Percentiles rank a stretch among this genome's conserved stretches.
Conservation (phyloP, 2,797 vertebrate species). For the Spinus olivaceus region DNA sequence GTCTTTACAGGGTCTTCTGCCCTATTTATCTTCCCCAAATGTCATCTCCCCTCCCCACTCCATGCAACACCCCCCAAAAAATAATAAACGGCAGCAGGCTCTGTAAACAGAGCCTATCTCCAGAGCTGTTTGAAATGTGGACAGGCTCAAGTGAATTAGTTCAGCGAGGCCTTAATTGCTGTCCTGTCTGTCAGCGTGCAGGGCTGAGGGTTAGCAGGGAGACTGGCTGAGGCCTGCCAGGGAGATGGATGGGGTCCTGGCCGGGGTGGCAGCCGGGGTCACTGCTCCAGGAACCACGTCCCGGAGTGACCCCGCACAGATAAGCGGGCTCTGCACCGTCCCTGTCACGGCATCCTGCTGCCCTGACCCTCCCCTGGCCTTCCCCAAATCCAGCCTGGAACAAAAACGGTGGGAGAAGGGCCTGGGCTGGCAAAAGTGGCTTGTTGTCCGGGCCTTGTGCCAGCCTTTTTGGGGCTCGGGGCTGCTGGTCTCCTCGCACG, state of each 20-base stretch:
- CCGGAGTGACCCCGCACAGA: constrained; percentile 25
- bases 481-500: fast-evolving
- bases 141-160: constrained; percentile 68
- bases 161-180: constrained; percentile 57
- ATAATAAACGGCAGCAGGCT: constrained; percentile 44
- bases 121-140: constrained; percentile 60
- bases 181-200: constrained; percentile 63
- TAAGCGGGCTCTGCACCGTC: not conserved
- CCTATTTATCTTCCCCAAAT: constrained; percentile 36
- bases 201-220: constrained; percentile 48
- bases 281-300: constrained; percentile 43
- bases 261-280: constrained; percentile 53
- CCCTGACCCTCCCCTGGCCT: not conserved
- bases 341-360: not conserved
- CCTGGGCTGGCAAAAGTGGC: not conserved
- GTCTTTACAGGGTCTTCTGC: constrained; percentile 24
- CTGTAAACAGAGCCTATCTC: constrained; percentile 59
- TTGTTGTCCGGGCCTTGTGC: fast-evolving
- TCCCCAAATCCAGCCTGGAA: not conserved
- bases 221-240: not conserved
- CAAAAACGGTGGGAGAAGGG: not conserved
- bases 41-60: constrained; percentile 9
- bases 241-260: constrained; percentile 59
- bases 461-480: not conserved
- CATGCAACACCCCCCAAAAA: not conserved